Percentiles rank a stretch among this genome's conserved stretches.
Evolutionary conservation across 2,888 invertebrate species (phyloP).

Genomic region (Drosophila barbarae): DNA sequence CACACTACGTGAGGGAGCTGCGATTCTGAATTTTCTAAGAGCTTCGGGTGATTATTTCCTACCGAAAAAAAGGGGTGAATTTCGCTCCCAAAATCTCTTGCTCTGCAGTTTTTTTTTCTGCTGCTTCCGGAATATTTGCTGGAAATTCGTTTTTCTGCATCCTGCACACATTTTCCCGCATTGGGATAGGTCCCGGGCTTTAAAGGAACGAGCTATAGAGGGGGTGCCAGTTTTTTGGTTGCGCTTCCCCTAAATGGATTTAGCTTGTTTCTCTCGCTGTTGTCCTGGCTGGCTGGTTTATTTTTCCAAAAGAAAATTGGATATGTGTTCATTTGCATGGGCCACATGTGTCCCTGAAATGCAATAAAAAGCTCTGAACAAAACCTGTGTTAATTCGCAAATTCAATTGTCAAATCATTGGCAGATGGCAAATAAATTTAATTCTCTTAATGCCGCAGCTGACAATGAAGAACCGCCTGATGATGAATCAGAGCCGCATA

Average conservation of each 20-base stretch:
- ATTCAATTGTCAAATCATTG: constrained; percentile 70
- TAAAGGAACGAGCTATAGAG: constrained; percentile 6
- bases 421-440: constrained; percentile 43
- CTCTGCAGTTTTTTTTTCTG: constrained; percentile 17
- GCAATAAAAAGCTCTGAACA: constrained; percentile 42
- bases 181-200: constrained; percentile 33
- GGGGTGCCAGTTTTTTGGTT: constrained; percentile 18
- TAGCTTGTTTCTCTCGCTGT: constrained; percentile 29
- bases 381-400: constrained; percentile 53
- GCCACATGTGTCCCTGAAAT: constrained; percentile 34
- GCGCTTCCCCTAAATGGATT: constrained; percentile 44
- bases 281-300: background rate
- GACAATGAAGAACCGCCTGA: constrained; percentile 20
- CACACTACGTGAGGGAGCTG: constrained; percentile 23
- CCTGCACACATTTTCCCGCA: constrained; percentile 50
- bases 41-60: constrained; percentile 11
- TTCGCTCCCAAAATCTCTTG: background rate
- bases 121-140: constrained; percentile 42
- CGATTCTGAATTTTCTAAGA: constrained; percentile 25
- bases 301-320: constrained; percentile 12
- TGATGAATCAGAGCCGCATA: constrained; percentile 29
- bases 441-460: constrained; percentile 38
- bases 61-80: constrained; percentile 13
- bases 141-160: constrained; percentile 63
- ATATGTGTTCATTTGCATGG: constrained; percentile 47